Percentiles rank a stretch among this genome's conserved stretches.
These are phyloP conservation scores for Cynoglossus semilaevis DNA, from an alignment of 2,113 vertebrate genomes.

Conservation along the genomic window DNA sequence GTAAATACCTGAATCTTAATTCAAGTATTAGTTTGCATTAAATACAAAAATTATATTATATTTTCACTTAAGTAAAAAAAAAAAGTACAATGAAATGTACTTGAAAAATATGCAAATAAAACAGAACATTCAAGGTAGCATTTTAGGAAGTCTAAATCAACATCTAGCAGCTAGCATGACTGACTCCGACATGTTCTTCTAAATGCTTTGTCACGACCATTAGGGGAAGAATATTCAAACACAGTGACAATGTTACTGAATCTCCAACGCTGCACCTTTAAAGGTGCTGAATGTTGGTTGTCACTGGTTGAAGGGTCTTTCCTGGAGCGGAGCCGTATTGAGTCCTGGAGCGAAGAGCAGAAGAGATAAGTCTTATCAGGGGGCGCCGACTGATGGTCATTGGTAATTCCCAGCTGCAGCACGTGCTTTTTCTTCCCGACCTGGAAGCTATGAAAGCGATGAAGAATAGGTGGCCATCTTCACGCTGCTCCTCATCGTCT, in stretches of 20 bases:
- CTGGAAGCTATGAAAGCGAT: slow-evolving; percentile 38
- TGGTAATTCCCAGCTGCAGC: slow-evolving; percentile 43
- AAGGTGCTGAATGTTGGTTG: background rate
- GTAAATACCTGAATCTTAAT: too few species aligned
- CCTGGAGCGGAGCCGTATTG: slow-evolving; percentile 9
- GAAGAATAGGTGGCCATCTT: slow-evolving; percentile 54
- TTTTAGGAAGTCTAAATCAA: too few species aligned
- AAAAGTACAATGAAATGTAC: too few species aligned
- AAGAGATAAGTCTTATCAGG: slow-evolving; percentile 51
- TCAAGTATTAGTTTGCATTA: too few species aligned
- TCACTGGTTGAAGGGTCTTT: slow-evolving; percentile 2
- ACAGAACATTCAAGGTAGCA: too few species aligned
- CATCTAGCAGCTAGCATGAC: too few species aligned
- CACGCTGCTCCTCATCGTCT: background rate
- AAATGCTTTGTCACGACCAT: too few species aligned
- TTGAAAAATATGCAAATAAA: too few species aligned
- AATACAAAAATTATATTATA: too few species aligned
- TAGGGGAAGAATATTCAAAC: too few species aligned
- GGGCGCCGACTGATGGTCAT: slow-evolving; percentile 41
- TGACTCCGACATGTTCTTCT: too few species aligned
- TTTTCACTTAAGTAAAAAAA: too few species aligned
- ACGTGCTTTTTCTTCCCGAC: slow-evolving; percentile 21
- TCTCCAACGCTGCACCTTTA: background rate
- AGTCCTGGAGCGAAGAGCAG: slow-evolving; percentile 32
- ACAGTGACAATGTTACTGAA: background rate